Evolutionary conservation across 2,113 vertebrate genomes (phyloP).

Genomic region (Nothobranchius kuhntae): DNA sequence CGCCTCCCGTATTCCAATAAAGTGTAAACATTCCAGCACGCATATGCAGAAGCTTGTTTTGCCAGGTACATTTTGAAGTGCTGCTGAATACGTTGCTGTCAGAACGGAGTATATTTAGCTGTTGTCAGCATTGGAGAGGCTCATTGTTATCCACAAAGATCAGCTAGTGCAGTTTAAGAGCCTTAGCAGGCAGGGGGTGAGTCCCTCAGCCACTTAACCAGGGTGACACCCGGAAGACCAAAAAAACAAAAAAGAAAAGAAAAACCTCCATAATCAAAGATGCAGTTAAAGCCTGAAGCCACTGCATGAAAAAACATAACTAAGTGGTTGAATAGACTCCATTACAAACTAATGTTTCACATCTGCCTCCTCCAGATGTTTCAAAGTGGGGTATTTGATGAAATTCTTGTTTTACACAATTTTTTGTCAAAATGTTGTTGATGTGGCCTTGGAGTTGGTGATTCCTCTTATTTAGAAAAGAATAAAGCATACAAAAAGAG

Average conservation of each 20-base stretch:
- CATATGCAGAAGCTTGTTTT: no score
- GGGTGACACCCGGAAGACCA: conserved; percentile 27
- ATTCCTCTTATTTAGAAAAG: conserved; percentile 16
- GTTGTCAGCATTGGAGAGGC: conserved; percentile 59
- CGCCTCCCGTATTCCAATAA: not conserved
- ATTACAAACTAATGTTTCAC: conserved; percentile 6
- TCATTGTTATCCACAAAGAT: conserved; percentile 66
- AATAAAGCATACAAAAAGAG: conserved; percentile 3
- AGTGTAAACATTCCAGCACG: not conserved
- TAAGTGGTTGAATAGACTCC: conserved; percentile 11
- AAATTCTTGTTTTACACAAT: conserved; percentile 2
- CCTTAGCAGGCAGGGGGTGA: conserved; percentile 61
- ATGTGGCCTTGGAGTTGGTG: not conserved
- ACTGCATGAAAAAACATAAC: conserved; percentile 15
- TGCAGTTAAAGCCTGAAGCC: conserved; percentile 25
- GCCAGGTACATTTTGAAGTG: conserved; percentile 5
- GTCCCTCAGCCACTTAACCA: conserved; percentile 61
- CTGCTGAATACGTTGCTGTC: conserved; percentile 41
- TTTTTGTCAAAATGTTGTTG: not conserved
- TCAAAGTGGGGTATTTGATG: conserved; percentile 10
- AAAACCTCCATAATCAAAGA: conserved; percentile 17
- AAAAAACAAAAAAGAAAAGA: conserved; percentile 24
- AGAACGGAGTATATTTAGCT: conserved; percentile 55
- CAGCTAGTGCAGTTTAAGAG: conserved; percentile 52
- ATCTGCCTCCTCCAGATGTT: conserved; percentile 12